phyloP scores from a whole-genome alignment of 2,888 invertebrate species.

The Ceraclea dissimilis region DNA sequence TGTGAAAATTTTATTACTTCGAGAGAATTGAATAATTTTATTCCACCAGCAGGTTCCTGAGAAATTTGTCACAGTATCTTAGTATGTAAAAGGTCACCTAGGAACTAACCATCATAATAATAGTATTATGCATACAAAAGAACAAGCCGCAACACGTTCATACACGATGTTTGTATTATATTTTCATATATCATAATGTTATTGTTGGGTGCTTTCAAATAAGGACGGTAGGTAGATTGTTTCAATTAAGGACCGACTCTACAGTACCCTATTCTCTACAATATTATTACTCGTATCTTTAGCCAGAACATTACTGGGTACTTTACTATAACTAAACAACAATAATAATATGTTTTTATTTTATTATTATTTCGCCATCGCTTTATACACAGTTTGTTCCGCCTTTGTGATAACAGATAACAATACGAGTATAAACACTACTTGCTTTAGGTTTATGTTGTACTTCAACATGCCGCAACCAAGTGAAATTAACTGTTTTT shows the following conservation, averaged over 20 bases:
- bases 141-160: constrained; percentile 3
- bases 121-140: neutral
- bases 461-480: neutral
- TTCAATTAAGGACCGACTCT: constrained; percentile 10
- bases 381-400: neutral
- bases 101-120: too few relatives aligned
- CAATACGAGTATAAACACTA: neutral
- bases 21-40: too few relatives aligned
- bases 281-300: neutral
- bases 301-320: too few relatives aligned
- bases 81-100: too few relatives aligned
- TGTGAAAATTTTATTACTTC: too few relatives aligned
- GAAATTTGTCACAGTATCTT: too few relatives aligned
- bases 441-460: neutral
- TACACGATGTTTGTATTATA: neutral
- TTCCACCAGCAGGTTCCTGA: too few relatives aligned
- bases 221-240: constrained; percentile 8
- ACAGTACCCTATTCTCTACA: constrained; percentile 1
- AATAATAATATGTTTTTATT: too few relatives aligned
- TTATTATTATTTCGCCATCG: too few relatives aligned
- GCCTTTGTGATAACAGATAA: constrained; percentile 2
- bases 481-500: neutral
- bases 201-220: constrained; percentile 8
- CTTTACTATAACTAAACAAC: too few relatives aligned
- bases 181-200: neutral